phyloP scores from a whole-genome alignment of 2,797 vertebrate species.

The Protonibea diacanthus region DNA sequence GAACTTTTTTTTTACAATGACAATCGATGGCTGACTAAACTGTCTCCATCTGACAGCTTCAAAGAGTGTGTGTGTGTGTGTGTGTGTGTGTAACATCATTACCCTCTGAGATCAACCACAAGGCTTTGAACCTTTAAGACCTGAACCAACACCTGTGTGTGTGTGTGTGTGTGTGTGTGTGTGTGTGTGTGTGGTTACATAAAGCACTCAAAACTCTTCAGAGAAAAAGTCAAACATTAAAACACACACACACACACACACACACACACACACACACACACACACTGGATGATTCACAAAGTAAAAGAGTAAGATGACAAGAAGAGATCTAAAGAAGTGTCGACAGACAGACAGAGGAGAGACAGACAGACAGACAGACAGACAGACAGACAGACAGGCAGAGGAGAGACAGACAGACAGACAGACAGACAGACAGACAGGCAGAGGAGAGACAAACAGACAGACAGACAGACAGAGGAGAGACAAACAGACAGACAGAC shows the following conservation, averaged over 20 bases:
- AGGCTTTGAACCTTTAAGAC: slow-evolving; percentile 46
- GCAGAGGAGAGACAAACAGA: too few species aligned
- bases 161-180: slow-evolving; percentile 25
- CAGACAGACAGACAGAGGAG: too few species aligned
- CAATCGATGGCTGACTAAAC: slow-evolving; percentile 22
- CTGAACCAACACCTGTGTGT: slow-evolving; percentile 44
- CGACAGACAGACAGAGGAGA: not conserved
- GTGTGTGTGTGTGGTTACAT: slow-evolving; percentile 42
- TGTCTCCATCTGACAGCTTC: slow-evolving; percentile 36
- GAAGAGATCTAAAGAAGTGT: slow-evolving; percentile 34
- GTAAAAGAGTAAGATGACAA: slow-evolving; percentile 35
- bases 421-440: too few species aligned
- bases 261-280: not conserved
- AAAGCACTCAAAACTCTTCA: slow-evolving; percentile 54
- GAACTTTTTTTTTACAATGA: slow-evolving; percentile 6
- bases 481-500: too few species aligned
- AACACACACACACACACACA: slow-evolving; percentile 8
- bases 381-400: too few species aligned
- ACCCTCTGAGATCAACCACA: slow-evolving; percentile 29
- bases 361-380: too few species aligned
- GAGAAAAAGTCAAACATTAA: slow-evolving; percentile 37
- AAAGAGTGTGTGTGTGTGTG: slow-evolving; percentile 28
- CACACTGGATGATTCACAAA: slow-evolving; percentile 59
- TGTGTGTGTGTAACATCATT: slow-evolving; percentile 32
- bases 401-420: too few species aligned